Conservation (phyloP, 2,113 vertebrate genomes). For the Ciconia boyciana region DNA sequence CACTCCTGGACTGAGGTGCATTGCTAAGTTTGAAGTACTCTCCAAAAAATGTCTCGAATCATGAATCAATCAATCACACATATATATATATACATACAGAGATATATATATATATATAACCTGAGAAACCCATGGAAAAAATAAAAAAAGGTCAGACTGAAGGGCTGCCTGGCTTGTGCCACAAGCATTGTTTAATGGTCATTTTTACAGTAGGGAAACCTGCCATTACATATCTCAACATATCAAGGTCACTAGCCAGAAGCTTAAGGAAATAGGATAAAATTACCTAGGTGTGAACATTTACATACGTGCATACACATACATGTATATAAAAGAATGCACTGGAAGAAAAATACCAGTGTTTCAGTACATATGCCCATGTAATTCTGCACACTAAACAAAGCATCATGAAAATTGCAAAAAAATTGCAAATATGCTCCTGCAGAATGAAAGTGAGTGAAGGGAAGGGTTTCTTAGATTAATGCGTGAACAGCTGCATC, state of each 20-base stretch:
- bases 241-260: not conserved
- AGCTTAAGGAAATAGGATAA: not conserved
- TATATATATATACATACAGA: not conserved
- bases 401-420: constrained; percentile 29
- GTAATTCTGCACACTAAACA: constrained; percentile 28
- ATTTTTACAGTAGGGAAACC: not conserved
- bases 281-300: not conserved
- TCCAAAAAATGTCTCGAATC: constrained; percentile 3
- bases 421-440: constrained; percentile 15
- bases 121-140: not conserved
- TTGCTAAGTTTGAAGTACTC: constrained; percentile 14
- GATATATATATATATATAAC: not conserved
- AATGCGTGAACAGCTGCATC: constrained; percentile 65
- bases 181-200: not conserved
- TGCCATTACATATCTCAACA: not conserved
- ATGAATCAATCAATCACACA: not conserved
- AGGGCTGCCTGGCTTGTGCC: not conserved
- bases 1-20: not conserved
- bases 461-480: constrained; percentile 49
- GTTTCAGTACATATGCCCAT: not conserved
- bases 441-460: not conserved
- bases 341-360: not conserved
- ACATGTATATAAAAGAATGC: not conserved
- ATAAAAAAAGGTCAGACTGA: not conserved
- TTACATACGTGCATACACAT: not conserved